These are phyloP conservation scores for Sesia bembeciformis DNA, from an alignment of 2,888 invertebrate species.

Conservation along the genomic window DNA sequence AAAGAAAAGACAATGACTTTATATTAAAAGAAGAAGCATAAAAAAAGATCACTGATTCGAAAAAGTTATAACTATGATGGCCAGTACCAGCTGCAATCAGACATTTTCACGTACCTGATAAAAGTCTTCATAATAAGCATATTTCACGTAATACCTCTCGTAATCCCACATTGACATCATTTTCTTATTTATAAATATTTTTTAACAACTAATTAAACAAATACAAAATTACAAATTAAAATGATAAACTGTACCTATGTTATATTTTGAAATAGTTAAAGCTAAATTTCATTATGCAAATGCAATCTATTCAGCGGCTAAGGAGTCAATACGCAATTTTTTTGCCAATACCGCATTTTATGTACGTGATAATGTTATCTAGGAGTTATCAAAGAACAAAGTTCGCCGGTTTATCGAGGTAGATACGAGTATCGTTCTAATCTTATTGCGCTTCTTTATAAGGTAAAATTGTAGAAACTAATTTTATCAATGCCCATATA, in stretches of 20 bases:
- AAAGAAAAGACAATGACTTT: too few relatives aligned
- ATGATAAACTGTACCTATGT: not conserved
- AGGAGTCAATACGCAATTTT: conserved; percentile 12
- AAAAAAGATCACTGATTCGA: too few relatives aligned
- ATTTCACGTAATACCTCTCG: conserved; percentile 8
- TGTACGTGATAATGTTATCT: conserved; percentile 5
- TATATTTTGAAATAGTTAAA: not conserved
- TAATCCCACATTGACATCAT: conserved; percentile 21
- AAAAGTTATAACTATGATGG: too few relatives aligned
- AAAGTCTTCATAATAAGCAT: conserved; percentile 4
- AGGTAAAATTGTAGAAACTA: conserved; percentile 1
- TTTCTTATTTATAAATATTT: not conserved
- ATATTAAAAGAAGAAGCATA: too few relatives aligned
- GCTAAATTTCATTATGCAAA: not conserved
- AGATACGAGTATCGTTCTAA: conserved; percentile 10
- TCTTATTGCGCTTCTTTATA: conserved; percentile 4
- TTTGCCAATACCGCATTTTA: conserved; percentile 4
- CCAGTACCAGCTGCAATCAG: too few relatives aligned
- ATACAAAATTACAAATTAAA: not conserved
- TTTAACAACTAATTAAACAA: not conserved
- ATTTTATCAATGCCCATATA: too few relatives aligned
- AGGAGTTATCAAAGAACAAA: conserved; percentile 30
- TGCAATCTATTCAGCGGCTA: not conserved
- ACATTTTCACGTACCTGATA: conserved; percentile 7
- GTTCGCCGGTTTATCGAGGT: conserved; percentile 26